These are phyloP conservation scores for Perognathus longimembris DNA, from an alignment of 2,113 vertebrate species.

Conservation along the genomic window DNA sequence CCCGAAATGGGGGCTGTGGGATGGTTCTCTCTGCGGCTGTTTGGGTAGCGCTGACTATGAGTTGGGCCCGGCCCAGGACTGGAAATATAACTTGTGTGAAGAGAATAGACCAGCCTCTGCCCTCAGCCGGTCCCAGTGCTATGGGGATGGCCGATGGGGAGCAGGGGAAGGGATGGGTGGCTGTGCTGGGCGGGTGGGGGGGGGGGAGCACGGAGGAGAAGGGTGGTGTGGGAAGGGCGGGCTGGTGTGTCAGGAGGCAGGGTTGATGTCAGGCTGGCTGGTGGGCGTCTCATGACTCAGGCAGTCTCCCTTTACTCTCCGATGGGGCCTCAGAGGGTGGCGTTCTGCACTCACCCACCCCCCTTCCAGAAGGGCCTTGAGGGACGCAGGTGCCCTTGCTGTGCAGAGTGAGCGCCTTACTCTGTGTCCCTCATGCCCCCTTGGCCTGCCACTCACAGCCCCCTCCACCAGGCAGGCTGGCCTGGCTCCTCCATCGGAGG, in stretches of 20 bases:
- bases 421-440: accelerated
- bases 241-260: too few relatives aligned
- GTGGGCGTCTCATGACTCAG: background rate
- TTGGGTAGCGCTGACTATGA: background rate
- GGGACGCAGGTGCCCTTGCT: background rate
- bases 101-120: background rate
- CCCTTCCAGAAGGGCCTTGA: background rate
- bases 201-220: too few relatives aligned
- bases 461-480: background rate
- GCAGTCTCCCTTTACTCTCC: background rate
- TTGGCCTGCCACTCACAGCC: background rate
- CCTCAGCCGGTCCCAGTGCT: background rate
- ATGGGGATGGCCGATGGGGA: background rate
- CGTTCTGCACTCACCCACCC: background rate
- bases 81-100: background rate
- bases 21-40: background rate
- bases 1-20: background rate
- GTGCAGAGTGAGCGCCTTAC: accelerated
- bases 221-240: too few relatives aligned
- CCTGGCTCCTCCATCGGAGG: background rate
- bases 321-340: too few relatives aligned
- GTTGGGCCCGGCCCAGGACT: background rate
- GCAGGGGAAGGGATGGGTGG: background rate
- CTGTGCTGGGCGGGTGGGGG: too few relatives aligned
- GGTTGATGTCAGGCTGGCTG: too few relatives aligned